Base-by-base conservation (phyloP, 2,797 vertebrate species). In the Mus caroli region DNA sequence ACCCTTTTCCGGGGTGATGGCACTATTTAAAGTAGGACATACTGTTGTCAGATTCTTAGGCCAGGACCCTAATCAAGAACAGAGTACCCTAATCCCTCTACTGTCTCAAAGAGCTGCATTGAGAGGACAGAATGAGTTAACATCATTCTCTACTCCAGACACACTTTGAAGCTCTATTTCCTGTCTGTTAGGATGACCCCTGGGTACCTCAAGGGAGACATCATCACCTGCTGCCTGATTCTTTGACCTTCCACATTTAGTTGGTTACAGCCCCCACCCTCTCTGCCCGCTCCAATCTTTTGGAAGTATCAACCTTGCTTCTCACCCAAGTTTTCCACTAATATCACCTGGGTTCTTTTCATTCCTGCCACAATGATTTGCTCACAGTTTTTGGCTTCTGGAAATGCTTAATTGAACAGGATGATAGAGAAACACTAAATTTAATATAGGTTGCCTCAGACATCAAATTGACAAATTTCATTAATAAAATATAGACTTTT, bases 401-500 rank as follows among this genome's bases (percentile, higher is more conserved):
- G 56, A 78, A 90, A 86, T 94, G 26, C 83, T 91, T 90, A 85
- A 94, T 93, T 76, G 54, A 88, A 78, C 77, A 60, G 56, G 58
- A 83, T 94, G 28, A 62, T 71, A 12, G 34, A 85, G 54, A 94
- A 34, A 64, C 5, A 79, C 69, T 93, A 90, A 28, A 71, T 90
- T 87, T 73, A 90, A 78, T 95, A 94, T 52, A 60, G 50, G 40
- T 93, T 92, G 17, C 40, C 88, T 95, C 62, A 88, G 67, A 90
- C 37, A 82, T 91, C 37, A 95, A 64, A 37, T 73, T 92, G 40
- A 77, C 52, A 84, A 87, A 46, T 85, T 94, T 93, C 37, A 90
- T 97, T 92, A 93, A 92, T 92, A 93, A 77, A 88, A 92, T 46
- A 62, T 69, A 90, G 60, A 95, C 71, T 20, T 79, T 92, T 85